These are phyloP conservation scores for Drosophila yooni DNA, from an alignment of 2,888 invertebrate species.

Conservation along the genomic window DNA sequence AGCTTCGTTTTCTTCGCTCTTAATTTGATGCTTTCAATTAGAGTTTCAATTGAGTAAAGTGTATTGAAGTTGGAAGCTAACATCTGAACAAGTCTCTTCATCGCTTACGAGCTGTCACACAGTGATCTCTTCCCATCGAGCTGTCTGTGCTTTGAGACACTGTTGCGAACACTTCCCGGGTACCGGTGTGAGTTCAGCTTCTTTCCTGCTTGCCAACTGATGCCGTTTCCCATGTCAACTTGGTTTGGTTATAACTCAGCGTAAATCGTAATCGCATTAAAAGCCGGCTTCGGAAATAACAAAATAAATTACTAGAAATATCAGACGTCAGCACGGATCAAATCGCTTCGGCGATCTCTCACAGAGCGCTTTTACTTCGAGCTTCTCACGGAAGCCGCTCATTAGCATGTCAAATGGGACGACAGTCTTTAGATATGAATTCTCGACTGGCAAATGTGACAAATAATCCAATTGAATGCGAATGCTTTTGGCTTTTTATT, in stretches of 20 bases:
- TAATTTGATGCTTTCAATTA: neutral
- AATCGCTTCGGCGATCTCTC: slow-evolving; percentile 20
- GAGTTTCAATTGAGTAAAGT: neutral
- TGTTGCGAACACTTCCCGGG: slow-evolving; percentile 19
- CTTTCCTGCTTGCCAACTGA: slow-evolving; percentile 6
- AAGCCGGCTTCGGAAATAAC: slow-evolving; percentile 23
- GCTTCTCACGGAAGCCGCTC: slow-evolving; percentile 79
- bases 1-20: neutral
- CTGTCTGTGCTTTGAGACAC: neutral
- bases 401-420: slow-evolving; percentile 72
- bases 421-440: slow-evolving; percentile 17
- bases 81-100: neutral
- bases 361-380: slow-evolving; percentile 6
- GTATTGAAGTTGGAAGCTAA: neutral
- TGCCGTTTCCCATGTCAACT: slow-evolving; percentile 64
- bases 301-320: slow-evolving; percentile 50
- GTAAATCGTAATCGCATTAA: slow-evolving; percentile 69
- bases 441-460: slow-evolving; percentile 48
- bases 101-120: neutral
- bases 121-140: neutral
- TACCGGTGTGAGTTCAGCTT: neutral
- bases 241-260: slow-evolving; percentile 44
- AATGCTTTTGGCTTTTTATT: slow-evolving; percentile 17
- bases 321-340: slow-evolving; percentile 62
- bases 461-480: slow-evolving; percentile 71